These are phyloP conservation scores for Papilio polyxenes DNA, from an alignment of 1,140 invertebrate species.

Conservation along the genomic window DNA sequence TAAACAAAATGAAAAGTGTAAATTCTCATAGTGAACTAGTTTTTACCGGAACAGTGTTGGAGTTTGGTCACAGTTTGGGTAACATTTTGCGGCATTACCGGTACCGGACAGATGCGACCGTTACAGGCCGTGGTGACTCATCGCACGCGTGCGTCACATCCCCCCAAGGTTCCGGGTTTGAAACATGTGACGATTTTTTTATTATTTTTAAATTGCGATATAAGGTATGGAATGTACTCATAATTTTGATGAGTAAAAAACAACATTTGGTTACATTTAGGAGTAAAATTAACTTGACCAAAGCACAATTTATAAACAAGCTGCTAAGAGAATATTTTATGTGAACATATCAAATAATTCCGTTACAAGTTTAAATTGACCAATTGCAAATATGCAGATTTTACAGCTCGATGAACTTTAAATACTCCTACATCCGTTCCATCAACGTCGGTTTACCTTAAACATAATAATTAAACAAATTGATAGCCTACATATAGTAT, in stretches of 20 bases:
- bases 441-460: constrained; percentile 10
- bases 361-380: neutral
- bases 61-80: neutral
- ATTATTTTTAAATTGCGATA: neutral
- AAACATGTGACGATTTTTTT: neutral
- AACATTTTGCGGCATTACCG: constrained; percentile 3
- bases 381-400: neutral
- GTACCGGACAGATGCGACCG: constrained; percentile 13
- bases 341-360: no score
- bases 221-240: neutral
- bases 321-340: no score
- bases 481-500: neutral
- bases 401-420: neutral
- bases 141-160: constrained; percentile 3
- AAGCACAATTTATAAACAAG: no score
- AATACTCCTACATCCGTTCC: neutral
- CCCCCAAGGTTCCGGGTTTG: neutral
- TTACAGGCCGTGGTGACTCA: constrained; percentile 14
- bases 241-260: neutral
- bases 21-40: constrained; percentile 20
- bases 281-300: no score
- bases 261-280: no score
- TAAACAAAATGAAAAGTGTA: constrained; percentile 9
- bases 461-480: constrained; percentile 9
- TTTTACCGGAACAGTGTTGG: neutral